These are phyloP conservation scores for Standfussiana lucernea DNA, from an alignment of 2,888 invertebrate species.

Conservation along the genomic window DNA sequence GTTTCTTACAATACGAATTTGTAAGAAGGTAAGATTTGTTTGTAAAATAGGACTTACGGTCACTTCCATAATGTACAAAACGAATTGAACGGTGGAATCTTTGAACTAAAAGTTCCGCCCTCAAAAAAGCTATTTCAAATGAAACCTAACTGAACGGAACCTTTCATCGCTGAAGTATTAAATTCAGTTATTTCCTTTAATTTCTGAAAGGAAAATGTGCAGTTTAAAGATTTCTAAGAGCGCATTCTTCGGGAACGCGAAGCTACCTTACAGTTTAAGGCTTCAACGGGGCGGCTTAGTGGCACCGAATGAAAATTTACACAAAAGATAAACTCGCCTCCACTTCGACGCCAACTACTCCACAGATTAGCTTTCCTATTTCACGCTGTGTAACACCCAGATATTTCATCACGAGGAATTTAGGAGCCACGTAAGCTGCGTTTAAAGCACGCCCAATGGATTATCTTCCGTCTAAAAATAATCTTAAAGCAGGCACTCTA, in stretches of 20 bases:
- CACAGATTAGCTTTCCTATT: constrained; percentile 74
- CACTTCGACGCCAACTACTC: constrained; percentile 70
- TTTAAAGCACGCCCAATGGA: constrained; percentile 37
- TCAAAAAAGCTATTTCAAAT: constrained; percentile 14
- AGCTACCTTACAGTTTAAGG: constrained; percentile 73
- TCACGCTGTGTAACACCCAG: constrained; percentile 56
- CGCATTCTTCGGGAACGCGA: constrained; percentile 62
- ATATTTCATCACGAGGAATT: constrained; percentile 61
- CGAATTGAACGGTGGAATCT: not conserved
- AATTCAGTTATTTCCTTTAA: constrained; percentile 42
- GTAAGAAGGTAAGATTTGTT: constrained; percentile 27
- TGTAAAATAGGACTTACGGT: not conserved
- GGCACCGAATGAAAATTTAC: constrained; percentile 84
- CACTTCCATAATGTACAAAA: constrained; percentile 7
- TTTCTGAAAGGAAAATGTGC: constrained; percentile 46
- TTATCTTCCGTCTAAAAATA: constrained; percentile 42
- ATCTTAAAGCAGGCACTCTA: constrained; percentile 21
- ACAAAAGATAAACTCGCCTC: constrained; percentile 81
- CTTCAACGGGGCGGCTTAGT: constrained; percentile 77
- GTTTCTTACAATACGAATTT: constrained; percentile 15
- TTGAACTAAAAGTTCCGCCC: not conserved
- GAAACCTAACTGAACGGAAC: constrained; percentile 12
- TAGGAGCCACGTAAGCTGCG: constrained; percentile 26
- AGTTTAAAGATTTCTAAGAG: constrained; percentile 46
- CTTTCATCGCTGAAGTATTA: constrained; percentile 32